A percentile compares a stretch with the other conserved stretches of the same genome.
Conservation (phyloP, 2,888 invertebrate genomes). For the Drosophila birchii region DNA sequence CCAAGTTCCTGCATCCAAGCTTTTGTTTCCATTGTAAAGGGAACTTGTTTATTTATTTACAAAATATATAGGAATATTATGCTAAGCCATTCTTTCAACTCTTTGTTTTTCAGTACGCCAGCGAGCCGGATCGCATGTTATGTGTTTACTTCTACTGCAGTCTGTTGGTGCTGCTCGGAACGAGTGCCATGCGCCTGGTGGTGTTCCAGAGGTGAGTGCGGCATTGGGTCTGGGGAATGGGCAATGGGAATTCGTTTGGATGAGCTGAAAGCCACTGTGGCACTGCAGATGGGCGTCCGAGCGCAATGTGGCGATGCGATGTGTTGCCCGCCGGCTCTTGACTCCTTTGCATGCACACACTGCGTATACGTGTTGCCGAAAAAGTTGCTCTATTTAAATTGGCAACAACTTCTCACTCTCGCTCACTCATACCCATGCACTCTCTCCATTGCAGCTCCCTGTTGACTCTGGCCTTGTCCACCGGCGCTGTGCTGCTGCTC, state of each 20-base stretch:
- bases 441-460: slow-evolving; percentile 59
- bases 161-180: slow-evolving; percentile 89
- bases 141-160: slow-evolving; percentile 94
- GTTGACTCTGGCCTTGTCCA: slow-evolving; percentile 64
- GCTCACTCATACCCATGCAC: not conserved
- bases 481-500: slow-evolving; percentile 73
- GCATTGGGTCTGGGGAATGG: not conserved
- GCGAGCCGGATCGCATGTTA: slow-evolving; percentile 94
- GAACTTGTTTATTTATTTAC: slow-evolving; percentile 10
- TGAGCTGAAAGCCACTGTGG: slow-evolving; percentile 10
- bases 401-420: slow-evolving; percentile 6
- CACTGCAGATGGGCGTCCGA: slow-evolving; percentile 36
- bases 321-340: slow-evolving; percentile 15
- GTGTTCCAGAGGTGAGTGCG: slow-evolving; percentile 88
- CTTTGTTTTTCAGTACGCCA: slow-evolving; percentile 88
- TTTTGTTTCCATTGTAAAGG: slow-evolving; percentile 3
- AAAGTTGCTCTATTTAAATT: slow-evolving; percentile 36
- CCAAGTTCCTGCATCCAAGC: not conserved
- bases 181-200: slow-evolving; percentile 89
- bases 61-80: slow-evolving; percentile 17
- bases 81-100: slow-evolving; percentile 15
- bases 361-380: slow-evolving; percentile 36
- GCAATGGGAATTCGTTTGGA: slow-evolving; percentile 6
- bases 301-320: slow-evolving; percentile 19
- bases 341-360: slow-evolving; percentile 20